A percentile compares a stretch with the other conserved stretches of the same genome.
Evolutionary conservation across 1,140 invertebrate species (phyloP).

Genomic region (Sycophaga agraensis): DNA sequence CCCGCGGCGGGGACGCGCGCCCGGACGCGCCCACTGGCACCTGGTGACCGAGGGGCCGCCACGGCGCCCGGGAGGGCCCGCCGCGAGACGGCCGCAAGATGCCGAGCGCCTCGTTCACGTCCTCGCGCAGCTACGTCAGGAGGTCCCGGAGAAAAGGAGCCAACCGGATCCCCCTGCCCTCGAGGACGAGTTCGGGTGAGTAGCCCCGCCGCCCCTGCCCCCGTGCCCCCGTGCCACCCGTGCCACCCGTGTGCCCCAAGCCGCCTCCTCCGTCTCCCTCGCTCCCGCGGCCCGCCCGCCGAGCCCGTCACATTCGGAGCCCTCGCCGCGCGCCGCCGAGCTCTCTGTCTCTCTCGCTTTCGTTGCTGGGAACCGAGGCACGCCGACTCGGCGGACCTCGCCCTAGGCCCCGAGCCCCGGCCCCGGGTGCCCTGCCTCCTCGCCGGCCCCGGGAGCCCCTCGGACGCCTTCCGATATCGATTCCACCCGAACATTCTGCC

Average conservation of each 20-base stretch:
- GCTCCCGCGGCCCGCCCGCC: conserved; percentile 3
- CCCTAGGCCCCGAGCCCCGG: too few species aligned
- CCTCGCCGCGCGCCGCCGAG: neutral
- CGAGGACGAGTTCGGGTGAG: conserved; percentile 64
- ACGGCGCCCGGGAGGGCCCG: neutral
- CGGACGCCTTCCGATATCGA: conserved; percentile 22
- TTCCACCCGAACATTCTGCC: conserved; percentile 17
- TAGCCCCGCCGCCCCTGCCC: too few species aligned
- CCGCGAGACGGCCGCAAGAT: conserved; percentile 60
- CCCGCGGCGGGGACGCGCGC: neutral
- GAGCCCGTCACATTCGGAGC: neutral
- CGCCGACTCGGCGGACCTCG: too few species aligned
- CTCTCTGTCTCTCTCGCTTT: neutral
- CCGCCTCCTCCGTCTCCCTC: conserved; percentile 18
- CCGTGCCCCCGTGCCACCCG: conserved; percentile 3
- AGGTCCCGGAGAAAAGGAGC: conserved; percentile 83
- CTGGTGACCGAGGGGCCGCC: neutral
- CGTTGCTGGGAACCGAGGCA: neutral
- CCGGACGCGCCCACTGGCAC: neutral
- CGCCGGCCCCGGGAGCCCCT: too few species aligned
- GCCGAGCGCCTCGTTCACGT: conserved; percentile 87
- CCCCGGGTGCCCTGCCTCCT: too few species aligned
- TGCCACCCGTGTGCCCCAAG: conserved; percentile 11
- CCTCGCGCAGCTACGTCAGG: conserved; percentile 81
- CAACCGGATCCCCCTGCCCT: conserved; percentile 78